A percentile compares a stretch with the other conserved stretches of the same genome.
These are phyloP conservation scores for Stylophora pistillata DNA, from an alignment of 64 coral and sea anemone genomes.

Conservation along the genomic window DNA sequence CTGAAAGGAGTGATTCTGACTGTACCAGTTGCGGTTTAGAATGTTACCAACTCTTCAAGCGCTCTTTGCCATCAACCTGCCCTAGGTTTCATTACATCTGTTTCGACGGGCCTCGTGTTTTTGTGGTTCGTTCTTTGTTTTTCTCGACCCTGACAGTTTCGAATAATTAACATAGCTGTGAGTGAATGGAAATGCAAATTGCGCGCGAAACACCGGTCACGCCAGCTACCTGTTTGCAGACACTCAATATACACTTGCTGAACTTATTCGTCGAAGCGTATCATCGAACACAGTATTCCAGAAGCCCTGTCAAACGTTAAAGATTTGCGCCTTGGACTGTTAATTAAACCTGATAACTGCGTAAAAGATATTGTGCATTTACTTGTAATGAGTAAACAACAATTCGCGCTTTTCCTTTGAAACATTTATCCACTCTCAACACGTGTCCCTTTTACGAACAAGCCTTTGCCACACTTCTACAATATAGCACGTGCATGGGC, in stretches of 20 bases:
- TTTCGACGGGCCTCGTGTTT: constrained; percentile 20
- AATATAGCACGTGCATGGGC: constrained; percentile 5
- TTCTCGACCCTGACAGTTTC: constrained; percentile 23
- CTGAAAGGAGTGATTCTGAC: too few species aligned
- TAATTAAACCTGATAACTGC: background rate
- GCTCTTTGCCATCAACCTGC: background rate
- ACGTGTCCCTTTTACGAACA: constrained; percentile 17
- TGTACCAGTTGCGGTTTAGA: background rate
- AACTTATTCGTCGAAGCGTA: background rate
- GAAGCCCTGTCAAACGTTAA: background rate
- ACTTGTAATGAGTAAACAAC: background rate
- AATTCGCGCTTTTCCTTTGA: background rate
- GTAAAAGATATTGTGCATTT: constrained; percentile 10
- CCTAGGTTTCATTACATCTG: constrained; percentile 41
- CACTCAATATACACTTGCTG: background rate
- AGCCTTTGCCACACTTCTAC: background rate
- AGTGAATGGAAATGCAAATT: constrained; percentile 46
- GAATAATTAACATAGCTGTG: constrained; percentile 30
- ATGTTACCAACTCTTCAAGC: background rate
- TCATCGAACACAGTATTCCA: background rate
- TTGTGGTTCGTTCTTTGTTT: constrained; percentile 16
- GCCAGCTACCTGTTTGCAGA: background rate
- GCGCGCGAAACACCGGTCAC: constrained; percentile 45
- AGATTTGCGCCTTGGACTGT: background rate
- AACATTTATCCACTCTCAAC: background rate